Conservation (phyloP, 2,888 invertebrate species). For the Pseudococcus longispinus region DNA sequence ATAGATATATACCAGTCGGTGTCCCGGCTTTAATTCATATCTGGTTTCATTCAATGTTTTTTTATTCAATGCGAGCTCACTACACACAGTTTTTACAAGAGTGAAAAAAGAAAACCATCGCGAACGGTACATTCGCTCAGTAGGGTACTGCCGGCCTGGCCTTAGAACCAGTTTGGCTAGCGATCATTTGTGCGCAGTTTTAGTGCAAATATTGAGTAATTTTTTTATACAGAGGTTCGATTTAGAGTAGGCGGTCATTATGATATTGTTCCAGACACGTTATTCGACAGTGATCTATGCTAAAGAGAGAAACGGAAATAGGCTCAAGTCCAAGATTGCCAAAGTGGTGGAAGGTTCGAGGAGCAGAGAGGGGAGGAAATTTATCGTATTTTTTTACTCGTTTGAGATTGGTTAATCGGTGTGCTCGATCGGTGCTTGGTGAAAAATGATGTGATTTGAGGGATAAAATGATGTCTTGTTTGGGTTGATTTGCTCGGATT, state of each 20-base stretch:
- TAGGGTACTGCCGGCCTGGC: not conserved
- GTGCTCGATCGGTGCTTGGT: no score
- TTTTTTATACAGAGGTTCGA: slow-evolving; percentile 7
- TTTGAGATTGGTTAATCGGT: not conserved
- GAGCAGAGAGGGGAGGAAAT: not conserved
- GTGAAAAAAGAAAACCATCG: slow-evolving; percentile 43
- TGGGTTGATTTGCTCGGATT: no score
- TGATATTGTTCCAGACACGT: slow-evolving; percentile 37
- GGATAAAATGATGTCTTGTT: no score
- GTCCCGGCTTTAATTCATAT: slow-evolving; percentile 48
- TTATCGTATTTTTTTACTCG: not conserved
- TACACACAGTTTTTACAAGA: not conserved
- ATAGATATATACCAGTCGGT: slow-evolving; percentile 22
- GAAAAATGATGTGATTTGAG: no score
- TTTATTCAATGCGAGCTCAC: slow-evolving; percentile 7
- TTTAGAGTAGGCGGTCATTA: slow-evolving; percentile 7
- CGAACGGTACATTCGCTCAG: slow-evolving; percentile 2
- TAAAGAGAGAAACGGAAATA: slow-evolving; percentile 5
- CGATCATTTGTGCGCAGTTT: not conserved
- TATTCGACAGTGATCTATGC: slow-evolving; percentile 17
- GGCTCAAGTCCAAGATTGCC: not conserved
- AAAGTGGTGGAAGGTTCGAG: not conserved
- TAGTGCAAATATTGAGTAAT: slow-evolving; percentile 38
- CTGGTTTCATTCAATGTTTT: slow-evolving; percentile 50
- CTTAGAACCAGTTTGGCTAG: slow-evolving; percentile 30